Evolutionary conservation across 1,140 invertebrate genomes (phyloP).

Genomic region (Vollenhovia emeryi): DNA sequence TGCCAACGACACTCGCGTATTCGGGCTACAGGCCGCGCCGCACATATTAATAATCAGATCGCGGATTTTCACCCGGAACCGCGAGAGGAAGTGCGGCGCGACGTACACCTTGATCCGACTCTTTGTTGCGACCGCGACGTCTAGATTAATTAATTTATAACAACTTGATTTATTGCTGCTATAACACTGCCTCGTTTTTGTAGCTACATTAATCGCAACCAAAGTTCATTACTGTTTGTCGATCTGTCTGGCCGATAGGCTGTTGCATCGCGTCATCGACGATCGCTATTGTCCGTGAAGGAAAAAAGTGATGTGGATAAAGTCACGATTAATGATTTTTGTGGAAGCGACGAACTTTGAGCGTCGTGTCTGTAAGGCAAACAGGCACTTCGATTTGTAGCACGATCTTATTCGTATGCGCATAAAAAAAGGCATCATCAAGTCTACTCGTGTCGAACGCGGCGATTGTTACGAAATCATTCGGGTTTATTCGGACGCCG

Average conservation of each 20-base stretch:
- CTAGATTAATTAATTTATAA: neutral
- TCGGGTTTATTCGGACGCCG: neutral
- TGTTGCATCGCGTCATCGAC: neutral
- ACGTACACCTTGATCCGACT: neutral
- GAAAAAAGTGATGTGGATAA: neutral
- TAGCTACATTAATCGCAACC: neutral
- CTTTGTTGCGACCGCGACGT: neutral
- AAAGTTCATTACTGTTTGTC: neutral
- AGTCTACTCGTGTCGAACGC: neutral
- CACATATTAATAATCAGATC: conserved; percentile 42
- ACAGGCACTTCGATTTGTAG: neutral
- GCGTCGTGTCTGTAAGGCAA: neutral
- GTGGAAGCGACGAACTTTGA: neutral
- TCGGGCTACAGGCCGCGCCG: neutral
- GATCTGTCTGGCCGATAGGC: neutral
- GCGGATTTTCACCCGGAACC: conserved; percentile 12
- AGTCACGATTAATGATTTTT: neutral
- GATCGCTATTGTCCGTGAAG: neutral
- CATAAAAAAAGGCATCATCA: neutral
- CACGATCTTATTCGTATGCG: neutral
- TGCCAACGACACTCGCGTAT: conserved; percentile 43
- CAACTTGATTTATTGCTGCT: neutral
- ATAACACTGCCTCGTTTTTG: neutral
- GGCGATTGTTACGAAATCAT: conserved; percentile 40
- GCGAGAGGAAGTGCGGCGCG: neutral